phyloP scores from a whole-genome alignment of 2,888 invertebrate species.

The Escarpia spicata region DNA sequence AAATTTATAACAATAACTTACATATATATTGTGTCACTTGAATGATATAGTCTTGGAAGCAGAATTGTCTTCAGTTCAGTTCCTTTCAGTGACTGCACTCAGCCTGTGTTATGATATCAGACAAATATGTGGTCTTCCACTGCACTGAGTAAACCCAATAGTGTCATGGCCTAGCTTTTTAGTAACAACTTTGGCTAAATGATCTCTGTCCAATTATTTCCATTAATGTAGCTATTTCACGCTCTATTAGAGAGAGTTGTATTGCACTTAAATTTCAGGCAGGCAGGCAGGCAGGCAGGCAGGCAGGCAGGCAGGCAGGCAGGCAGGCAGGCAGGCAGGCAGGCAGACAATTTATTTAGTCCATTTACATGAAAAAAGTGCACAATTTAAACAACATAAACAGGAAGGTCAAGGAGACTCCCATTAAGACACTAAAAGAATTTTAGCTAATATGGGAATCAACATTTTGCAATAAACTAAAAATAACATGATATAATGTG shows the following conservation, averaged over 20 bases:
- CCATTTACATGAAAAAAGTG: too few species aligned
- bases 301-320: too few species aligned
- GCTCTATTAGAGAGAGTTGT: neutral
- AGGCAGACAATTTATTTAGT: too few species aligned
- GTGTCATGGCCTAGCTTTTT: neutral
- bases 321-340: too few species aligned
- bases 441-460: too few species aligned
- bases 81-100: neutral
- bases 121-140: neutral
- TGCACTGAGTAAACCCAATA: neutral
- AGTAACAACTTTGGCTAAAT: neutral
- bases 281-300: too few species aligned
- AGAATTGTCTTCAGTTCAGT: neutral
- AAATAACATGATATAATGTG: too few species aligned
- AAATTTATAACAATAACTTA: too few species aligned
- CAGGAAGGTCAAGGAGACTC: too few species aligned
- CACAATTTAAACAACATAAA: too few species aligned
- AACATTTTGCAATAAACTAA: too few species aligned
- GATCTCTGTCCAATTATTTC: neutral
- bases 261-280: neutral
- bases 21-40: neutral
- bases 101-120: neutral
- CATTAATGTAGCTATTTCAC: neutral
- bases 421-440: too few species aligned
- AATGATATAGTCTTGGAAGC: neutral